Conservation (phyloP, 2,797 vertebrate species). For the Pygocentrus nattereri region DNA sequence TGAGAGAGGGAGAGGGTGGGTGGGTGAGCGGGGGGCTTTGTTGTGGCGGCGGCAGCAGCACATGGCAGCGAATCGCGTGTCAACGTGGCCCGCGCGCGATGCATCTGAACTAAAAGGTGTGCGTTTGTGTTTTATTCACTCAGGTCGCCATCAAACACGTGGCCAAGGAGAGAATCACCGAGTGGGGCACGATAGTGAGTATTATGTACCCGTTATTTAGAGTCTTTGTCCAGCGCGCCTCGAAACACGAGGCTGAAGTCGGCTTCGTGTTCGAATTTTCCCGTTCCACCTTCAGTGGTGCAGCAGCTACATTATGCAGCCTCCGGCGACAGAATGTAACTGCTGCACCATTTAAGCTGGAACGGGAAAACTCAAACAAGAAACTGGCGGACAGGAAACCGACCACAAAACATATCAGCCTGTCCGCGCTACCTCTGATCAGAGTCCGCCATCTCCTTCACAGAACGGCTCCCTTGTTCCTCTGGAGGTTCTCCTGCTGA, state of each 20-base stretch:
- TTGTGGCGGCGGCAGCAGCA: slow-evolving; percentile 57
- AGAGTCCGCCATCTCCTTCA: neutral
- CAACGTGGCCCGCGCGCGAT: slow-evolving; percentile 24
- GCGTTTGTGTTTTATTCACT: neutral
- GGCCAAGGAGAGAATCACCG: slow-evolving; percentile 91
- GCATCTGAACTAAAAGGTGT: neutral
- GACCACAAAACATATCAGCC: too few species aligned
- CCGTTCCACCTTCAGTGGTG: too few species aligned
- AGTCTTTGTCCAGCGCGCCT: too few species aligned
- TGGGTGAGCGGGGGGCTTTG: slow-evolving; percentile 33
- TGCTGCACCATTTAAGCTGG: too few species aligned
- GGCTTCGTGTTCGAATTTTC: too few species aligned
- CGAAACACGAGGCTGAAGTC: too few species aligned
- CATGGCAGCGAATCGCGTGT: slow-evolving; percentile 53
- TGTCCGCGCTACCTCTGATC: neutral
- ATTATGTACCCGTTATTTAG: neutral
- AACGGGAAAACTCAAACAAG: too few species aligned
- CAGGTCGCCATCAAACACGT: slow-evolving; percentile 96
- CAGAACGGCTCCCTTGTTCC: slow-evolving; percentile 91
- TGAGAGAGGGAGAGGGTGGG: neutral
- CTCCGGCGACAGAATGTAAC: too few species aligned
- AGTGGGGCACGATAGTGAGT: slow-evolving; percentile 94
- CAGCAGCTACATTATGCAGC: too few species aligned
- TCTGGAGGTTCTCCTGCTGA: slow-evolving; percentile 92
- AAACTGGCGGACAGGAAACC: too few species aligned